These are phyloP conservation scores for Empidonax alnorum DNA, from an alignment of 2,113 vertebrate genomes.

Conservation along the genomic window DNA sequence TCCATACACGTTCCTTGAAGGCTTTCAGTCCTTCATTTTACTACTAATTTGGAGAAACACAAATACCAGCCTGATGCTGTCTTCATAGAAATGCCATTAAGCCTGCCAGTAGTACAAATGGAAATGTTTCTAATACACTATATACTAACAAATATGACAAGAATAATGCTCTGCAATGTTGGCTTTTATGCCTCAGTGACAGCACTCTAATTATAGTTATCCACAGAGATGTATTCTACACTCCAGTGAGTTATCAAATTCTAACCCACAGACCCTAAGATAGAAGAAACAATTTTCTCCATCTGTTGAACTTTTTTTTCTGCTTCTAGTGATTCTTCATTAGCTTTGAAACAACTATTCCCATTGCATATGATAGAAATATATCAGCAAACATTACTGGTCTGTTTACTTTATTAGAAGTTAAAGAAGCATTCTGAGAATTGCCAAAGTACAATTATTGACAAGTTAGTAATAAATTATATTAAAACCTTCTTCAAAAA, in stretches of 20 bases:
- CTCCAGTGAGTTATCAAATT: conserved; percentile 61
- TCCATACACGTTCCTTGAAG: neutral
- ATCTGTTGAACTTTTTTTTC: neutral
- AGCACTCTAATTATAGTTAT: conserved; percentile 55
- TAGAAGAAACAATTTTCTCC: neutral
- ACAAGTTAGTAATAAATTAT: neutral
- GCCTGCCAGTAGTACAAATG: conserved; percentile 34
- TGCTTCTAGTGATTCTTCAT: neutral
- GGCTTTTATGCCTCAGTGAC: neutral
- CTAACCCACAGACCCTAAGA: conserved; percentile 43
- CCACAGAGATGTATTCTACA: conserved; percentile 51
- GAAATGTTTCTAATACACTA: neutral
- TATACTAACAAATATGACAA: neutral
- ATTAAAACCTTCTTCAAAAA: neutral
- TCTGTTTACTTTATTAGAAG: neutral
- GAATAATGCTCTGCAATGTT: neutral
- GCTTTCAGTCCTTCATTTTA: neutral
- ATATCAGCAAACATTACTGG: neutral
- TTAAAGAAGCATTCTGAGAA: neutral
- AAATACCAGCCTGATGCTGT: neutral
- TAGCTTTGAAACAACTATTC: neutral
- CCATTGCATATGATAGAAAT: neutral
- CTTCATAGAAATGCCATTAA: conserved; percentile 25
- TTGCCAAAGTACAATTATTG: neutral
- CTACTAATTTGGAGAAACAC: neutral